Base-by-base conservation (phyloP, 2,888 invertebrate genomes). In the Dicycla oo region DNA sequence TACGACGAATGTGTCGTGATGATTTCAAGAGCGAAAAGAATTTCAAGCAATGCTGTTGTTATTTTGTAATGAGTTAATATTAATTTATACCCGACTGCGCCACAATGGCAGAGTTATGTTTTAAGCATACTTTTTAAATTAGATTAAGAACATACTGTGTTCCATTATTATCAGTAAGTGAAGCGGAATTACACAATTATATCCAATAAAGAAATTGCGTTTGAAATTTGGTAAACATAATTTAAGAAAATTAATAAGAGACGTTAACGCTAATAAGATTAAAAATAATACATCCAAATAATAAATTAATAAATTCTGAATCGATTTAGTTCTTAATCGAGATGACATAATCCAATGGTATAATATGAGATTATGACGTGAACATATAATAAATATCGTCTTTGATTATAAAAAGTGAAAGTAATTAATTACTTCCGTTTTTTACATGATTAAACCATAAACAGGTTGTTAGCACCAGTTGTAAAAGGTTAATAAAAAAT, bases 391-490 rank as follows among this genome's bases (percentile, higher is more conserved):
- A 75, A 78, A 73, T 80, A 65, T 80, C 61, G 69, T 80, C 23
- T 75, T 77, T 73, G 61, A 68, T 70, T 67, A 74, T 63, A 74
- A 76, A 74, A 78, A 81, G 86, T 78, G 87, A 88, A 88, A 88
- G 85, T 84, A 75, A 81, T 82, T 80, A 75, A 86, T 87, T 69
- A 75, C 77, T 84, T 83, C 82, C 84, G 75, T 73, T 77, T 83
- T 80, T 83, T 80, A 76, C 58, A 80, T 82, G 45, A 75, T 63
- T 54, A 34, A 73, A 73, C 58, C 26, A 80, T 78, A 63, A 78
- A 78, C 67, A 65, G 38, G 71, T 82, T 69, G 51, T 67, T 72
- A 57, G 18, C 73, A 58, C 20, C 45, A 51, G 20, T 40, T 58
- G 20, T 45, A 45, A 34, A 30, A 30, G 13, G 49, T 58, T 38